These are phyloP conservation scores for Rhinogobio ventralis DNA, from an alignment of 2,797 vertebrate genomes.

Conservation along the genomic window DNA sequence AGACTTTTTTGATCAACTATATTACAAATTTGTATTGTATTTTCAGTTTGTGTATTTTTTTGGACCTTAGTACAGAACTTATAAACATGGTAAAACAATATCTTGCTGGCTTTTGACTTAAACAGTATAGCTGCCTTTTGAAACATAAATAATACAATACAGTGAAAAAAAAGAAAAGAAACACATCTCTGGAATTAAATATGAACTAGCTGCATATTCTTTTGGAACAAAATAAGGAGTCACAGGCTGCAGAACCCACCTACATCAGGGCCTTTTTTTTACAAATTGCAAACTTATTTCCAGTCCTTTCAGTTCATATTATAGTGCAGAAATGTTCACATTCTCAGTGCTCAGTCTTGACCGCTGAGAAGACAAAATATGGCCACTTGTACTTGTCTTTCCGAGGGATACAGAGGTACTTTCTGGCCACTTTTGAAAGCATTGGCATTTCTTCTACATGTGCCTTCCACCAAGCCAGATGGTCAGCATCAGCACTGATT, in stretches of 20 bases:
- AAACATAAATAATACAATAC: neutral
- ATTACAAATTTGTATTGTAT: too few species aligned
- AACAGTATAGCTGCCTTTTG: neutral
- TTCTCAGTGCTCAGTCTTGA: slow-evolving; percentile 20
- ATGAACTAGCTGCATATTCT: neutral
- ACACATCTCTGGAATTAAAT: neutral
- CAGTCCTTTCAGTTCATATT: slow-evolving; percentile 24
- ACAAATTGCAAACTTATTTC: neutral
- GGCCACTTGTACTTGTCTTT: slow-evolving; percentile 25
- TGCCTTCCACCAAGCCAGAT: neutral
- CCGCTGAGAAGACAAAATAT: slow-evolving; percentile 1
- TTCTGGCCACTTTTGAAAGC: neutral
- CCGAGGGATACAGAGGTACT: neutral
- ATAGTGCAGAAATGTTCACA: slow-evolving; percentile 19
- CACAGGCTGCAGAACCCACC: neutral
- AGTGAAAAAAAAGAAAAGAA: neutral
- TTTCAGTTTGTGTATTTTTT: too few species aligned
- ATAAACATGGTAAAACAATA: too few species aligned
- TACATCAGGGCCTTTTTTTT: neutral
- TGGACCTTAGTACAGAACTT: too few species aligned
- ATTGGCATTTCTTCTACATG: slow-evolving; percentile 8
- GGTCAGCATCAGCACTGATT: neutral
- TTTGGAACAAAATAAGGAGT: slow-evolving; percentile 14
- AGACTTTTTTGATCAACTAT: too few species aligned
- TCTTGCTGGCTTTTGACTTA: too few species aligned